These are phyloP conservation scores for Rhabditoides inermis DNA, from an alignment of 2,888 invertebrate species.

Conservation along the genomic window DNA sequence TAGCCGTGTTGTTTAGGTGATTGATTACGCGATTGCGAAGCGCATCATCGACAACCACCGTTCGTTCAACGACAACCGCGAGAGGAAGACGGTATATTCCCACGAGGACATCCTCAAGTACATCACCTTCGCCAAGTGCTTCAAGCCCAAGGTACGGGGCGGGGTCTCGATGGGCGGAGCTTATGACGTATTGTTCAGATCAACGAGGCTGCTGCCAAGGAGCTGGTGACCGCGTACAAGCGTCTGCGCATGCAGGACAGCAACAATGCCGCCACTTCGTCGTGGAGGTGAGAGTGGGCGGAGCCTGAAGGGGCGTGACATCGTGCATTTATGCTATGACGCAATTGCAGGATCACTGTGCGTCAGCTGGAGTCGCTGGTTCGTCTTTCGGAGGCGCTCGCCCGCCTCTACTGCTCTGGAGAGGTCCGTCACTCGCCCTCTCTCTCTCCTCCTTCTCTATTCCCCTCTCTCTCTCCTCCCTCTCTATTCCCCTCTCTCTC, in stretches of 20 bases:
- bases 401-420: conserved; percentile 86
- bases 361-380: conserved; percentile 90
- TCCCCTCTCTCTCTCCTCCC: neutral
- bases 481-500: no score
- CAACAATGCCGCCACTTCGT: conserved; percentile 63
- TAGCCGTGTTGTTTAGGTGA: conserved; percentile 59
- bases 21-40: conserved; percentile 90
- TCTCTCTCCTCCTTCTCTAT: no score
- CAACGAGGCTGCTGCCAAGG: conserved; percentile 66
- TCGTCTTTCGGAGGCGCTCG: conserved; percentile 88
- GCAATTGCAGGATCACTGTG: conserved; percentile 76
- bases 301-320: no score
- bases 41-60: conserved; percentile 90
- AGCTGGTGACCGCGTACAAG: conserved; percentile 80
- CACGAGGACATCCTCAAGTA: conserved; percentile 84
- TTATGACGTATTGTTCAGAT: conserved; percentile 51
- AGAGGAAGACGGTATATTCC: conserved; percentile 72
- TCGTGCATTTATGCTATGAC: no score
- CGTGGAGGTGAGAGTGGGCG: no score
- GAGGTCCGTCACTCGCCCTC: no score
- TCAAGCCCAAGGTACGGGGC: conserved; percentile 80
- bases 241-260: conserved; percentile 74
- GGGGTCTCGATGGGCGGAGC: neutral
- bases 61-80: conserved; percentile 65
- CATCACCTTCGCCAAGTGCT: conserved; percentile 89